A percentile compares a stretch with the other conserved stretches of the same genome.
phyloP scores from a whole-genome alignment of 2,113 vertebrate genomes.

The Caloenas nicobarica region DNA sequence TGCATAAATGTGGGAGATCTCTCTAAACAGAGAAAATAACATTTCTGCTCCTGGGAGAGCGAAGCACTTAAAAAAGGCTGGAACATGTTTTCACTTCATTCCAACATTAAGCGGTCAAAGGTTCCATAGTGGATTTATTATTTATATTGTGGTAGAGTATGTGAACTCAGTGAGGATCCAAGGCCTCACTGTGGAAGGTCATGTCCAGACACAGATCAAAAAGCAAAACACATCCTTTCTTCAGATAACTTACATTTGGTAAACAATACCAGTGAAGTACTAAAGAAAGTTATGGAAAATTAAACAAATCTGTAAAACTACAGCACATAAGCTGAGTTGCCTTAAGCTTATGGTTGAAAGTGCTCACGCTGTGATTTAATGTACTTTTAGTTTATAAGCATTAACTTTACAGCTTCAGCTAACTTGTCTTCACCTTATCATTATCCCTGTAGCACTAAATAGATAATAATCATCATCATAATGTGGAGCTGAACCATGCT shows the following conservation, averaged over 20 bases:
- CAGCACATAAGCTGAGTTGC: background rate
- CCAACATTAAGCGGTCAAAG: background rate
- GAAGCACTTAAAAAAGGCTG: background rate
- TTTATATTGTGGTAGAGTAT: background rate
- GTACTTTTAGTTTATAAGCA: background rate
- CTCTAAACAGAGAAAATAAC: background rate
- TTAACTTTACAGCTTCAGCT: background rate
- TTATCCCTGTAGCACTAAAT: background rate
- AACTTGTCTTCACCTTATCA: background rate
- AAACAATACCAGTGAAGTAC: background rate
- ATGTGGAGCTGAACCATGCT: background rate
- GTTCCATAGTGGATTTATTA: background rate
- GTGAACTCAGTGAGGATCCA: background rate
- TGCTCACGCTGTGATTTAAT: background rate
- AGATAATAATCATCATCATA: background rate
- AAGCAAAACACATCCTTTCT: background rate
- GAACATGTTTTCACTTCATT: background rate
- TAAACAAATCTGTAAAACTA: background rate
- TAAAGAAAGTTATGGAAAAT: background rate
- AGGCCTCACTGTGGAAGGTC: background rate
- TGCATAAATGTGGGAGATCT: background rate
- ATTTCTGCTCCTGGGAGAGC: background rate
- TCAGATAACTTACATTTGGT: background rate
- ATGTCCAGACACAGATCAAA: background rate
- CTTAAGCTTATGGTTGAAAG: background rate